Base-by-base conservation (phyloP, 2,797 vertebrate species). In the Eospalax fontanierii region DNA sequence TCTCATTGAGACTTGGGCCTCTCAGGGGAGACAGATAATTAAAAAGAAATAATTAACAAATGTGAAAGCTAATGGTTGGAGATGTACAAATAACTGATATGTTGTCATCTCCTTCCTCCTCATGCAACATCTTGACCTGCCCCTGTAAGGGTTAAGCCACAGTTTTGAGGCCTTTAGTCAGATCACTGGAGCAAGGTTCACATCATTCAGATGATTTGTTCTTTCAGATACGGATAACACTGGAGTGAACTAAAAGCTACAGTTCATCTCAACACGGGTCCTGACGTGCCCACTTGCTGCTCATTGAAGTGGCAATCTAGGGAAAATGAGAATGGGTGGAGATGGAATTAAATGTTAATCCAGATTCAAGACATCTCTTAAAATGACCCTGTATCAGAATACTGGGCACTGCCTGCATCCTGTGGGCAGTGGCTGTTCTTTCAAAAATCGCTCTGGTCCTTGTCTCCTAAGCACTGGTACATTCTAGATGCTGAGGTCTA, bases 31-130 rank as follows among this genome's bases (percentile, higher is more conserved):
- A 85, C 30, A 86, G 61, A 89, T 63, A 61, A 78, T 92, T 70
- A 90, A 79, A 82, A 92, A 87, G 50, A 91, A 87, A 80, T 78
- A 68, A 78, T 94, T 75, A 65, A 33, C 6, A 40, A 84, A 63
- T 71, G 28, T 76, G 46, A 54, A 43, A 74, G 21, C 14, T 71
- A 71, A 28, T 54, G 30, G 19, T 61, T 46, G 74, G 75, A 74
- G 71, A 80, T 71, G 3, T 43, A 26, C 70, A 87, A 87, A 28
- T 24, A 74, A 68, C 11, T 61, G 30, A 74, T 11, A n/a, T 0
- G 2, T 43, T 59, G 7, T n/a, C 50, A 30, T 54, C 22, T 70
- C 71, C 16, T 71, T n/a, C 24, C 43, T 70, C 86, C 74, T 75
- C 76, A 54, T 4, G 6, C 6, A 65, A 26, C 33, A 30, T 63